A percentile compares a stretch with the other conserved stretches of the same genome.
Conservation (phyloP, 2,797 vertebrate genomes). For the Hephaestus fuliginosus region DNA sequence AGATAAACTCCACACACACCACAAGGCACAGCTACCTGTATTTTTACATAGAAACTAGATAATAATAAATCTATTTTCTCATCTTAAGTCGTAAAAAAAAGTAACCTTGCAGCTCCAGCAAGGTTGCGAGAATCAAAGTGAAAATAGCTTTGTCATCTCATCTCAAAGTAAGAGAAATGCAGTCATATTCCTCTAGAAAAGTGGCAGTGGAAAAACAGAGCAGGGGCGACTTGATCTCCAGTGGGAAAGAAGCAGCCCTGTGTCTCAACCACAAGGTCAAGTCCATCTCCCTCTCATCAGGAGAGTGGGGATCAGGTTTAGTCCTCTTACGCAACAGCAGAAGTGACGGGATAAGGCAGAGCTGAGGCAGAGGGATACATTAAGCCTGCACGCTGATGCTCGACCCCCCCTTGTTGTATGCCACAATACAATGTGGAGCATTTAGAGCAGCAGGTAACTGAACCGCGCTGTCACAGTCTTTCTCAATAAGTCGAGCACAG, state of each 20-base stretch:
- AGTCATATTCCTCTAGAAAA: conserved; percentile 34
- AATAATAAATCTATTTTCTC: conserved; percentile 6
- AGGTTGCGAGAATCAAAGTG: neutral
- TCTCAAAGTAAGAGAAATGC: neutral
- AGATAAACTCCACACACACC: conserved; percentile 1
- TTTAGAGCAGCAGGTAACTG: conserved; percentile 67
- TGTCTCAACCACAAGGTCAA: conserved; percentile 52
- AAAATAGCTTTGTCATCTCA: conserved; percentile 31
- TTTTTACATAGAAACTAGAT: neutral
- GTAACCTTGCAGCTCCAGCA: neutral
- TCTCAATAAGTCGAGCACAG: conserved; percentile 48
- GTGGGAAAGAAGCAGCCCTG: conserved; percentile 29
- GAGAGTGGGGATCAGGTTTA: conserved; percentile 65
- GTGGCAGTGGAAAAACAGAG: conserved; percentile 24
- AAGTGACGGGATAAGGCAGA: conserved; percentile 49
- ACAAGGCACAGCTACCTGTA: neutral
- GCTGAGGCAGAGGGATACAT: conserved; percentile 58
- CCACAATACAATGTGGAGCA: conserved; percentile 53
- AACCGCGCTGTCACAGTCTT: conserved; percentile 54
- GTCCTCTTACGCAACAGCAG: conserved; percentile 66
- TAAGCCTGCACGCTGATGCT: conserved; percentile 45
- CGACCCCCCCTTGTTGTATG: conserved; percentile 31
- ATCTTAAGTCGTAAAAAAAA: conserved; percentile 17
- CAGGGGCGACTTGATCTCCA: conserved; percentile 28
- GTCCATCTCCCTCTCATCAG: conserved; percentile 63